Base-by-base conservation (phyloP, 23 tunicate species). In the Halocynthia aurantium region DNA sequence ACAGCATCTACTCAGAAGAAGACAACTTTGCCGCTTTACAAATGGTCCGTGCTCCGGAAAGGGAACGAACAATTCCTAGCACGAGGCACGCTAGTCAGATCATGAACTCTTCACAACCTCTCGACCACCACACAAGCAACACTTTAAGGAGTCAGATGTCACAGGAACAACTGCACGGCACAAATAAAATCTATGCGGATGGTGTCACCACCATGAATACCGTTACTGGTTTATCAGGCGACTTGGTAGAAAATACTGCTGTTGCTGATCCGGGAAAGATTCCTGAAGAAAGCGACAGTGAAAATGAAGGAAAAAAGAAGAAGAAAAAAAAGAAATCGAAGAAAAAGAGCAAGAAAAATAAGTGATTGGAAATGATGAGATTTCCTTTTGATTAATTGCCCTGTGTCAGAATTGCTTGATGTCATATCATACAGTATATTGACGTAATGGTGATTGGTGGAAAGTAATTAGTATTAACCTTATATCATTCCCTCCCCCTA, bases 1-100 rank as follows among this genome's bases (percentile, higher is more conserved):
- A 79, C 44, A 85, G 90, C 55, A 85, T 85, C 51, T 85, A 85
- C 57, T 85, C 90, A 12, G 70, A 65, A 15, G 84, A 85, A 44
- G 84, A 78, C 51, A 76, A 70, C 15, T 69, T 77, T 54, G 52
- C 13, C 0, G 52, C 78, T 12, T 61, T 75, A 12, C 70, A 77
- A 10, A 77, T 57, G 19, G 70, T 79, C 0, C 62, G 90, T 7
- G 80, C 90, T 22, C 90, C 90, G 6, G 84, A 85, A 44, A 70
- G 90, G 7, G 63, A 67, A 21, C 49, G 80, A 12, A 55, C 67
- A 0, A n/a, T 7, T 9, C 55, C 78, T 11, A 11, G n/a, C 9
- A 65, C 19, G 31, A 65, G 31, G 19, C 70, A 40, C 22, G 15
- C 17, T 58, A 13, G 17, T 58, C 19, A 11, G 10, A 40, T 20